Evolutionary conservation across 2,797 vertebrate species (phyloP).

Genomic region (Hemibagrus guttatus): DNA sequence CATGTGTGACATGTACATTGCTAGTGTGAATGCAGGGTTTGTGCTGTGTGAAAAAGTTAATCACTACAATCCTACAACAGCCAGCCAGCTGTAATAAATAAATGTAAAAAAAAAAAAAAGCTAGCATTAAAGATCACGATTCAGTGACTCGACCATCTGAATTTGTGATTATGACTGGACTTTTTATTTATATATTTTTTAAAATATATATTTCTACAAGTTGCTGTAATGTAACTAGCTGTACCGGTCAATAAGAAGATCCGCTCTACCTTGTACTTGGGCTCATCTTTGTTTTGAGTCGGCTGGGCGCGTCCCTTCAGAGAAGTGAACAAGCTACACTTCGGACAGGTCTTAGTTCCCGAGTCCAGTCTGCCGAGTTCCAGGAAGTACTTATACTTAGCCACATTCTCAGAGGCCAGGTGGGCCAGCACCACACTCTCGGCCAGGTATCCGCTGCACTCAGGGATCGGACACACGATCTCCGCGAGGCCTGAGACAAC

Average conservation of each 20-base stretch:
- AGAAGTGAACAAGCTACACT: constrained; percentile 94
- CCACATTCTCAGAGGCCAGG: constrained; percentile 85
- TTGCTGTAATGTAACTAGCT: not conserved
- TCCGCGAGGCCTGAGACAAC: constrained; percentile 85
- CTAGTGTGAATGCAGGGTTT: not conserved
- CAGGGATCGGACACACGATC: constrained; percentile 91
- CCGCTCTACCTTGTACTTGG: constrained; percentile 92
- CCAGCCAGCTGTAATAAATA: not conserved
- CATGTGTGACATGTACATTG: no score
- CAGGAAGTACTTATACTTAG: constrained; percentile 93
- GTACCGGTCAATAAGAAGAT: not conserved
- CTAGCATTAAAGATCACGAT: not conserved
- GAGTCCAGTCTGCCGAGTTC: constrained; percentile 92
- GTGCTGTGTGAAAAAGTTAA: not conserved
- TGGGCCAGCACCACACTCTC: constrained; percentile 85
- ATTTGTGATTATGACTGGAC: not conserved
- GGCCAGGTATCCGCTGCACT: constrained; percentile 91
- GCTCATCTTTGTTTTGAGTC: constrained; percentile 82
- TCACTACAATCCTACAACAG: not conserved
- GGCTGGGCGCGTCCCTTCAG: constrained; percentile 83
- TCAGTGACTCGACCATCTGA: not conserved
- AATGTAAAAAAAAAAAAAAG: not conserved
- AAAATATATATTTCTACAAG: not conserved
- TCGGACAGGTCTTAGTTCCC: constrained; percentile 95
- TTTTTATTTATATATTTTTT: not conserved